phyloP scores from a whole-genome alignment of 2,113 vertebrate genomes.

The Malaclemys terrapin region DNA sequence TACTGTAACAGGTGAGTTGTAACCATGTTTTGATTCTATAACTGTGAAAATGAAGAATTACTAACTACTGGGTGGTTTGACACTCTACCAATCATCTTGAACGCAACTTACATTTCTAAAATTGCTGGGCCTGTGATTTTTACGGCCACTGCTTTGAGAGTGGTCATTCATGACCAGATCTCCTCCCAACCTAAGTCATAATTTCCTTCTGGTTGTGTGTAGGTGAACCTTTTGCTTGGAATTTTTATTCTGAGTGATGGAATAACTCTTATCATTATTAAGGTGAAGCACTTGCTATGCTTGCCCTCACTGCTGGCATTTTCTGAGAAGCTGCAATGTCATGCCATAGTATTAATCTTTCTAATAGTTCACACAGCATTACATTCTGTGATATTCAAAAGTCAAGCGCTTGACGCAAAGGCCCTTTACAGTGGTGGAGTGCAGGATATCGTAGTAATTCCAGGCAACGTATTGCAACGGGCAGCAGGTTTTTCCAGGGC shows the following conservation, averaged over 20 bases:
- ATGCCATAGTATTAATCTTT: not conserved
- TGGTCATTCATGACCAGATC: not conserved
- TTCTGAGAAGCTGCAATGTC: slow-evolving; percentile 1
- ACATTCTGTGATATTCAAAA: not conserved
- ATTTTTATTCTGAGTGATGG: not conserved
- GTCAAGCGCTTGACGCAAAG: slow-evolving; percentile 23
- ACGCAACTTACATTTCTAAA: not conserved
- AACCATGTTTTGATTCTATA: not conserved
- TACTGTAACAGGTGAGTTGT: not conserved
- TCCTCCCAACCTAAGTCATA: not conserved
- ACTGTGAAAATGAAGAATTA: not conserved
- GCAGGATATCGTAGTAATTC: slow-evolving; percentile 7
- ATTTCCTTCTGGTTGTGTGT: not conserved
- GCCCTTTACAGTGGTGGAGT: not conserved
- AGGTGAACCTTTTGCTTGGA: not conserved
- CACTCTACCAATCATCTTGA: not conserved
- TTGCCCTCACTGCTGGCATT: not conserved
- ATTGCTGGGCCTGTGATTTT: not conserved
- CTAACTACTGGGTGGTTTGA: not conserved
- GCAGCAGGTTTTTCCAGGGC: not conserved
- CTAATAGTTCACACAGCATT: rapidly evolving
- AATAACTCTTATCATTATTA: not conserved
- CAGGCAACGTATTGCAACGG: not conserved
- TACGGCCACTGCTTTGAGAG: not conserved
- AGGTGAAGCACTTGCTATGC: not conserved